These are phyloP conservation scores for Cydia pomonella DNA, from an alignment of 1,140 invertebrate species.

Conservation along the genomic window DNA sequence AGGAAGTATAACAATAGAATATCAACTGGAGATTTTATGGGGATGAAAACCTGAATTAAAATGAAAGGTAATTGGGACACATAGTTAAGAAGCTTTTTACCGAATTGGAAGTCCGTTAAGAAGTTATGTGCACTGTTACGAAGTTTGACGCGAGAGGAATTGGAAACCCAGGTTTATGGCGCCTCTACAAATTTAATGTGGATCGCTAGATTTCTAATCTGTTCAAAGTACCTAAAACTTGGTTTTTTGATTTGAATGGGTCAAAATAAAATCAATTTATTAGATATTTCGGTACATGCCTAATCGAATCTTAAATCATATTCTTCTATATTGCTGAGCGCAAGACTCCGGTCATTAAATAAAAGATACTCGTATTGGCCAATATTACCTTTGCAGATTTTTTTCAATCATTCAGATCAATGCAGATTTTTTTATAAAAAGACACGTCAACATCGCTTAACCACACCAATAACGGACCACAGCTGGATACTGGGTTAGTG, in stretches of 20 bases:
- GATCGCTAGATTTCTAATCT: not conserved
- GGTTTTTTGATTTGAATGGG: not conserved
- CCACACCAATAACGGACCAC: too few relatives aligned
- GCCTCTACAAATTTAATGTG: not conserved
- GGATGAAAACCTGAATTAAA: constrained; percentile 1
- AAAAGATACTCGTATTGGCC: too few relatives aligned
- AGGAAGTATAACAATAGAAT: not conserved
- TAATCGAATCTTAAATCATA: too few relatives aligned
- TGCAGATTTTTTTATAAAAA: too few relatives aligned
- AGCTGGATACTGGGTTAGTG: too few relatives aligned
- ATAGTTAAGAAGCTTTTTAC: constrained; percentile 24
- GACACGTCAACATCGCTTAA: too few relatives aligned
- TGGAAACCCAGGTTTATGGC: not conserved
- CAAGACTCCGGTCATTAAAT: too few relatives aligned
- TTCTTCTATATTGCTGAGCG: too few relatives aligned
- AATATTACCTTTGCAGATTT: too few relatives aligned
- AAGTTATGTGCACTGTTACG: not conserved
- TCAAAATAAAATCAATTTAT: too few relatives aligned
- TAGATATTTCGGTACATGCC: too few relatives aligned
- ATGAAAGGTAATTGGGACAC: constrained; percentile 9
- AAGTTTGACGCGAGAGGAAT: constrained; percentile 11
- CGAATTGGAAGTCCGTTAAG: constrained; percentile 25
- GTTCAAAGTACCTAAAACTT: not conserved
- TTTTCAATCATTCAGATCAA: too few relatives aligned
- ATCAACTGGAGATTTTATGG: not conserved